Base-by-base conservation (phyloP, 2,113 vertebrate species). In the Redunca redunca region DNA sequence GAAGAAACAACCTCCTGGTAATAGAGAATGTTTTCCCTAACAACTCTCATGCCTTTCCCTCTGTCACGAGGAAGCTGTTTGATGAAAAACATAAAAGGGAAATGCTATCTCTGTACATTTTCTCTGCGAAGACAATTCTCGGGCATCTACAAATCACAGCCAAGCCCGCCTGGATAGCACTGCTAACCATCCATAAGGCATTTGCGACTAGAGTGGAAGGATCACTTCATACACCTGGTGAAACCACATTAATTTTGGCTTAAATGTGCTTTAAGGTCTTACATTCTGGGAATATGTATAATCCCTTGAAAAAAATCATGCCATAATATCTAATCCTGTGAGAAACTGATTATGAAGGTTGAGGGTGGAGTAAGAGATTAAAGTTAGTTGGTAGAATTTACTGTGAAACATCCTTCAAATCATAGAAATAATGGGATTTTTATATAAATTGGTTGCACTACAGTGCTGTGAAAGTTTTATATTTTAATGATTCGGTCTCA, bases 51-150 rank as follows among this genome's bases (percentile, higher is more conserved):
- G 53, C 33, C 23, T 82, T 81, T 89, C 52, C n/a, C 25, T 80
- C 91, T 60, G 87, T 96, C 60, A 82, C 33, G 9, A 30, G 55
- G 93, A 95, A 93, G 78, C 82, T 84, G 33, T 95, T 93, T 93
- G 97, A 97, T 90, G 96, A 84, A 90, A 62, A 83, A 95, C 93
- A 98, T 95, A 95, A 94, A 97, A 97, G 93, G 71, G 89, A 93
- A 97, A 92, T 91, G 97, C 95, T 95, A 67, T 26, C 62, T 88
- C 58, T 67, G 90, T 74, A 78, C 52, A 92, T 96, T 94, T 97
- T 86, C 78, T 90, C 80, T 16, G 12, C 3, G 14, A 96, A 95
- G 86, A 97, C 55, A 46, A 88, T 78, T 86, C 89, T 71, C 3
- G 19, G 46, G 60, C 3, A 0, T 40, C 25, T 71, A 91, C 16